These are phyloP conservation scores for Knipowitschia caucasica DNA, from an alignment of 2,797 vertebrate species.

Conservation along the genomic window DNA sequence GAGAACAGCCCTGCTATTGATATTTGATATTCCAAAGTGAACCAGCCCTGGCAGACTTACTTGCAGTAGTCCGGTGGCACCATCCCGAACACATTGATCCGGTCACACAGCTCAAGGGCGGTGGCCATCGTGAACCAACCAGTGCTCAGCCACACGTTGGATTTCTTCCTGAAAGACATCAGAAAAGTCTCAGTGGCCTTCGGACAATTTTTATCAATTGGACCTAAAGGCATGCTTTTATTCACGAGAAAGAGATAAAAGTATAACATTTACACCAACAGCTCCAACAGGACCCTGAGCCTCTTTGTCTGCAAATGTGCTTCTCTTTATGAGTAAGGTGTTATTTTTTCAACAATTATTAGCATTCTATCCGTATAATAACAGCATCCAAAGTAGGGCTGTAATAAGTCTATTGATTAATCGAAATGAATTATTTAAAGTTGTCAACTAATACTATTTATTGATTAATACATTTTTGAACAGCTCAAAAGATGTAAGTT, in stretches of 20 bases:
- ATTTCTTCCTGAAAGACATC: slow-evolving; percentile 80
- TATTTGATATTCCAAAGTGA: too few species aligned
- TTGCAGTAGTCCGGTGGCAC: slow-evolving; percentile 94
- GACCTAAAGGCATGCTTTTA: slow-evolving; percentile 5
- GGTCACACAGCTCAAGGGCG: slow-evolving; percentile 89
- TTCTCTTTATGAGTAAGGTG: slow-evolving; percentile 18
- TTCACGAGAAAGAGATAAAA: slow-evolving; percentile 8
- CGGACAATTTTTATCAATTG: slow-evolving; percentile 10
- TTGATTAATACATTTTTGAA: too few species aligned
- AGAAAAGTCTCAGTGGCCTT: slow-evolving; percentile 7
- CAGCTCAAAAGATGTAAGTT: too few species aligned
- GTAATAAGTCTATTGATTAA: too few species aligned
- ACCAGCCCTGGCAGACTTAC: slow-evolving; percentile 73
- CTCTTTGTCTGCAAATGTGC: slow-evolving; percentile 39
- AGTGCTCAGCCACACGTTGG: slow-evolving; percentile 95
- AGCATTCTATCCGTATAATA: slow-evolving; percentile 10
- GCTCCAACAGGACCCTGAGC: slow-evolving; percentile 11
- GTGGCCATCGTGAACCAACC: slow-evolving; percentile 97
- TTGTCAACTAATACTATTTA: too few species aligned
- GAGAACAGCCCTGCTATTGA: too few species aligned
- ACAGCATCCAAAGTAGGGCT: too few species aligned
- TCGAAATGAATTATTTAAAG: too few species aligned
- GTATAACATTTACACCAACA: slow-evolving; percentile 13
- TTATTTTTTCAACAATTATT: slow-evolving; percentile 12
- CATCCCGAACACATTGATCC: slow-evolving; percentile 91